Evolutionary conservation across 1,140 invertebrate species (phyloP).

Genomic region (Nasonia longicornis): DNA sequence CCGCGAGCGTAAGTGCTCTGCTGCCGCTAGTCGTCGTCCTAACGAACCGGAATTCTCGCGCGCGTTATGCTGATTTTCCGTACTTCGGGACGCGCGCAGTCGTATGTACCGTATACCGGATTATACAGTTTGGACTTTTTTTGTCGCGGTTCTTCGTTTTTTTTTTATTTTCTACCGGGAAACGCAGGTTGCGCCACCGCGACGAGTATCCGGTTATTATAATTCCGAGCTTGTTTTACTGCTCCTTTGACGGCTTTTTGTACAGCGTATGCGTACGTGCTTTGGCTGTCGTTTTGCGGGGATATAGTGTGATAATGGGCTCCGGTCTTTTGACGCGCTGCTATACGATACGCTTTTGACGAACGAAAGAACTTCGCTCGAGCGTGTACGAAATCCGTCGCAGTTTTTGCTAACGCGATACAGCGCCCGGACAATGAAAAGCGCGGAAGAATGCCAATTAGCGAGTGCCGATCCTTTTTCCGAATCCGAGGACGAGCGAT

Average conservation of each 20-base stretch:
- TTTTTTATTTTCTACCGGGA: too few relatives aligned
- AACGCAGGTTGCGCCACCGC: too few relatives aligned
- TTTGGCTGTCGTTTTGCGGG: neutral
- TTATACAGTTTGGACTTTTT: neutral
- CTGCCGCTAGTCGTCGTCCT: neutral
- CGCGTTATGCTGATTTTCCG: neutral
- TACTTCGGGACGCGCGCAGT: neutral
- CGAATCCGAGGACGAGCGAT: neutral
- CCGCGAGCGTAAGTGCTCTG: neutral
- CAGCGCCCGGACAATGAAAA: neutral
- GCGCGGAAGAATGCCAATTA: neutral
- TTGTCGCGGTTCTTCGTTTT: neutral
- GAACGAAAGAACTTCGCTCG: neutral
- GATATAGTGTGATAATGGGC: neutral
- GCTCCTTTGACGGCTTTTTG: neutral
- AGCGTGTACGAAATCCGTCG: neutral
- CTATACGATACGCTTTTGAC: neutral
- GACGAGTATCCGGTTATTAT: neutral
- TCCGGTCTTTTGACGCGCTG: neutral
- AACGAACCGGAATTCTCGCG: conserved; percentile 11
- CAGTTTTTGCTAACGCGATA: neutral
- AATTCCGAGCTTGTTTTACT: neutral
- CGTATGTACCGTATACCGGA: neutral
- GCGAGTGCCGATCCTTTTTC: neutral
- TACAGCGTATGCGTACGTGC: too few relatives aligned